A percentile compares a stretch with the other conserved stretches of the same genome.
Evolutionary conservation across 1,140 invertebrate species (phyloP).

Genomic region (Pissodes strobi): DNA sequence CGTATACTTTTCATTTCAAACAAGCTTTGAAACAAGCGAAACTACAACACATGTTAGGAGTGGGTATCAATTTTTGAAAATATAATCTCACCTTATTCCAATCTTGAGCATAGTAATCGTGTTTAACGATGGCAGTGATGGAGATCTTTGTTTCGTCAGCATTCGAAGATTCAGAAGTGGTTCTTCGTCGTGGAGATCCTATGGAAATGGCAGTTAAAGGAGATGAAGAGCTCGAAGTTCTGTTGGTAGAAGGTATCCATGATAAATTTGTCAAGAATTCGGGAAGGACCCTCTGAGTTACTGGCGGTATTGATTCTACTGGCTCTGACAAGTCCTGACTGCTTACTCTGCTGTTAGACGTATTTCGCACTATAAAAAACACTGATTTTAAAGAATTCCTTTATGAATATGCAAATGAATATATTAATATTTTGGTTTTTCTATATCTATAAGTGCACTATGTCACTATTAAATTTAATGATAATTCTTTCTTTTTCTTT

Average conservation of each 20-base stretch:
- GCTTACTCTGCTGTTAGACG: conserved; percentile 6
- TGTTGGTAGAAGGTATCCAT: conserved; percentile 22
- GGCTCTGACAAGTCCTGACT: conserved; percentile 12
- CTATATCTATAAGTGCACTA: too few species aligned
- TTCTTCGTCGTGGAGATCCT: conserved; percentile 33
- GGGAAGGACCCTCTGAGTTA: conserved; percentile 22
- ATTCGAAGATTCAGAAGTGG: conserved; percentile 39
- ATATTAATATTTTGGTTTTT: too few species aligned
- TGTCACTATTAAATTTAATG: too few species aligned
- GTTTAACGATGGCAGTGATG: conserved; percentile 24
- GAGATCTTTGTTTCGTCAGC: conserved; percentile 40
- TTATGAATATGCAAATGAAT: too few species aligned
- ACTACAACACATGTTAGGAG: too few species aligned
- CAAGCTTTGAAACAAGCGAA: background rate
- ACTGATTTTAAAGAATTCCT: background rate
- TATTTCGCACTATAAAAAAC: conserved; percentile 3
- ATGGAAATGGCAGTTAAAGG: conserved; percentile 18
- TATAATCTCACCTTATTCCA: conserved; percentile 50
- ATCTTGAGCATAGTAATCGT: conserved; percentile 27
- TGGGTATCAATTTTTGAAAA: background rate
- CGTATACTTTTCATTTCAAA: conserved; percentile 1
- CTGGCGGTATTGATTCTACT: conserved; percentile 1
- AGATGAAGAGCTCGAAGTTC: background rate
- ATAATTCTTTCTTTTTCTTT: too few species aligned
- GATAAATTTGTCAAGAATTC: conserved; percentile 35